These are phyloP conservation scores for Babyrousa celebensis DNA, from an alignment of 2,797 vertebrate species.

Conservation along the genomic window DNA sequence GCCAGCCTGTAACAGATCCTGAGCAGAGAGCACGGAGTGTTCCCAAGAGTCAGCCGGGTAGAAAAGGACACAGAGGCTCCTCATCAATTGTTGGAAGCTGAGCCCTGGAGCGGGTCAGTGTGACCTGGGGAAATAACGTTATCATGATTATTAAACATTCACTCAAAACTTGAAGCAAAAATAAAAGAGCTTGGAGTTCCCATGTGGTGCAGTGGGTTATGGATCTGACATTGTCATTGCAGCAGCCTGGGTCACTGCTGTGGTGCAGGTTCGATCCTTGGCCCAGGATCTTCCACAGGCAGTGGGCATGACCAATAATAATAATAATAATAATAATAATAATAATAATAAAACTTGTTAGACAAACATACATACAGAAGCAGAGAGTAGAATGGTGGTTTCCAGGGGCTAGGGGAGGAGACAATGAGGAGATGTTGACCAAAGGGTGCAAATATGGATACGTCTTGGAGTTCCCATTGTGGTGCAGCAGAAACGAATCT, in stretches of 20 bases:
- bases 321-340: no score
- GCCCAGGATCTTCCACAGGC: no score
- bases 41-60: background rate
- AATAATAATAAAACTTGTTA: background rate
- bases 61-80: background rate
- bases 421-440: background rate
- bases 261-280: no score
- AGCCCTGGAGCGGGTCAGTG: background rate
- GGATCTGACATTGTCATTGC: no score
- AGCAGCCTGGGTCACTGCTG: no score
- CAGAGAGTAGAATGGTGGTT: background rate
- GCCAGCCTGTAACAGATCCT: background rate
- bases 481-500: no score
- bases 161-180: conserved; percentile 51
- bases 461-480: no score
- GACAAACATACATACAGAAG: background rate
- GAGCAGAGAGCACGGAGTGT: background rate
- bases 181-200: background rate
- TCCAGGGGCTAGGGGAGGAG: background rate
- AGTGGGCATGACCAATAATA: no score
- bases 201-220: no score
- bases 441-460: background rate
- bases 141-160: background rate
- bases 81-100: background rate
- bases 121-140: conserved; percentile 3